Conservation (phyloP, 2,797 vertebrate genomes). For the Poecilia gillii region DNA sequence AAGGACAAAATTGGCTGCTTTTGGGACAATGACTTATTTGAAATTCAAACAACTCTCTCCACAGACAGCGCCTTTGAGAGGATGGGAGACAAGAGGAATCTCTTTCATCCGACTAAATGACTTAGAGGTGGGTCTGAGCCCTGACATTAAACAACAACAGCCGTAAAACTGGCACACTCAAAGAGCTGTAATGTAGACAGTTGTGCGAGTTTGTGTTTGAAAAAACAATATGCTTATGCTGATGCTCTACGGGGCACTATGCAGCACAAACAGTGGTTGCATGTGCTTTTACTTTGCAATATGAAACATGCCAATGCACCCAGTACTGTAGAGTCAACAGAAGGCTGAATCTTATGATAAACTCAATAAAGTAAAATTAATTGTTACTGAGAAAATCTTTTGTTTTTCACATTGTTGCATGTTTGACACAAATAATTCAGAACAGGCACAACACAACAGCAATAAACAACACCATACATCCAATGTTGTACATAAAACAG, state of each 20-base stretch:
- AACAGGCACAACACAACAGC: not conserved
- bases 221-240: slow-evolving; percentile 64
- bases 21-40: slow-evolving; percentile 73
- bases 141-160: slow-evolving; percentile 68
- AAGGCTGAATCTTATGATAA: slow-evolving; percentile 23
- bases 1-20: slow-evolving; percentile 76
- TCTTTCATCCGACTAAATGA: slow-evolving; percentile 65
- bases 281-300: slow-evolving; percentile 23
- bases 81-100: slow-evolving; percentile 59
- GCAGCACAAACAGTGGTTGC: slow-evolving; percentile 27
- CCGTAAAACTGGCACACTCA: slow-evolving; percentile 52
- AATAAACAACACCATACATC: not conserved
- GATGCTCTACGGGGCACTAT: slow-evolving; percentile 37
- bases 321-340: slow-evolving; percentile 6
- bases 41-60: slow-evolving; percentile 77
- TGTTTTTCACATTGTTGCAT: not conserved
- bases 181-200: slow-evolving; percentile 55
- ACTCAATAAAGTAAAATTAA: not conserved
- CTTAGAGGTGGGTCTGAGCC: slow-evolving; percentile 57
- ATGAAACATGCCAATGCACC: not conserved
- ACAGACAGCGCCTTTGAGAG: slow-evolving; percentile 61
- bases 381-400: not conserved
- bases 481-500: not conserved
- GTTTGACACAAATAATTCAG: not conserved
- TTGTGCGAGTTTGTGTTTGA: slow-evolving; percentile 59